A percentile compares a stretch with the other conserved stretches of the same genome.
phyloP scores from a whole-genome alignment of 2,888 invertebrate species.

The Atethmia centrago region DNA sequence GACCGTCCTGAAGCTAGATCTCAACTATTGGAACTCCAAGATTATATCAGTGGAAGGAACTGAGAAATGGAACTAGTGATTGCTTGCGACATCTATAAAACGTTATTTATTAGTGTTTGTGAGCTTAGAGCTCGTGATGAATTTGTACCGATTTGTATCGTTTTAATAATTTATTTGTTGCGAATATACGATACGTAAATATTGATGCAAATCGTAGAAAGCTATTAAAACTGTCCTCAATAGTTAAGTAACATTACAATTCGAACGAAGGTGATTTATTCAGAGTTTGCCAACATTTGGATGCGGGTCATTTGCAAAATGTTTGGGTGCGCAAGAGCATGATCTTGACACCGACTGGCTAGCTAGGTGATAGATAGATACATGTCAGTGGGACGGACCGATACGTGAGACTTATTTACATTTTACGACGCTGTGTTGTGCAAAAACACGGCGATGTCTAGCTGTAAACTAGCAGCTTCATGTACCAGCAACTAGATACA shows the following conservation, averaged over 20 bases:
- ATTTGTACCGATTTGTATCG: constrained; percentile 72
- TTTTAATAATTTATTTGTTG: constrained; percentile 54
- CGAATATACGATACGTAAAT: constrained; percentile 27
- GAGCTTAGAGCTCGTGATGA: constrained; percentile 70
- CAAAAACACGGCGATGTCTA: constrained; percentile 64
- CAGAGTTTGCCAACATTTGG: constrained; percentile 64
- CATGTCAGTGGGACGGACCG: constrained; percentile 75
- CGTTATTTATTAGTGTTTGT: constrained; percentile 74
- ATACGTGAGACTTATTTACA: constrained; percentile 72
- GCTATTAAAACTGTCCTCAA: constrained; percentile 39
- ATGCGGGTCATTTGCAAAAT: constrained; percentile 72
- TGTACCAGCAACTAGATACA: constrained; percentile 41
- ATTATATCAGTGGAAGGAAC: constrained; percentile 69
- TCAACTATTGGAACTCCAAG: constrained; percentile 61
- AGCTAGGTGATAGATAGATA: constrained; percentile 72
- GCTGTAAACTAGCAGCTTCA: constrained; percentile 52
- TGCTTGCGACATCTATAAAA: constrained; percentile 79
- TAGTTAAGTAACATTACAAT: constrained; percentile 56
- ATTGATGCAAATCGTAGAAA: constrained; percentile 39
- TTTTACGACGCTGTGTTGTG: constrained; percentile 69
- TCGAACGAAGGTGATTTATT: constrained; percentile 47
- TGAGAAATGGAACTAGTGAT: constrained; percentile 78
- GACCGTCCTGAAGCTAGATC: constrained; percentile 57
- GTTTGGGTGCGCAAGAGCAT: constrained; percentile 71
- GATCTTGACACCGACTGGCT: constrained; percentile 78